These are phyloP conservation scores for Hoplostethus atlanticus DNA, from an alignment of 2,797 vertebrate species.

Conservation along the genomic window DNA sequence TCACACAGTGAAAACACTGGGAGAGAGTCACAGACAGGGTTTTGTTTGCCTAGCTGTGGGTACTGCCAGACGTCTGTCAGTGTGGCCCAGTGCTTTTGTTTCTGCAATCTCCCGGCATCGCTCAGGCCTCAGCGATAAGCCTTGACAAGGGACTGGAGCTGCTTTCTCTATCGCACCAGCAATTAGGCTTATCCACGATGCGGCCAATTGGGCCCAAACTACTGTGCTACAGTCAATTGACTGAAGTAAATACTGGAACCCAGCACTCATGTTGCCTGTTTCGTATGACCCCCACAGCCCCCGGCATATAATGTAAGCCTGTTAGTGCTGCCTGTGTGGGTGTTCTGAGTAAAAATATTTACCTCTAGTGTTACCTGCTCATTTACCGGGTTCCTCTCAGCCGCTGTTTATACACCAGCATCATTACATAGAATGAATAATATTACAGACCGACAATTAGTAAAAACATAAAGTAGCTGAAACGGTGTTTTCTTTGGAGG, in stretches of 20 bases:
- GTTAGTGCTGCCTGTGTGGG: conserved; percentile 24
- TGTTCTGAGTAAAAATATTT: conserved; percentile 61
- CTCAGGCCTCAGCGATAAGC: conserved; percentile 71
- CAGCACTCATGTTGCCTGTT: conserved; percentile 46
- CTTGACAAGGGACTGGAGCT: conserved; percentile 63
- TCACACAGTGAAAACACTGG: conserved; percentile 51
- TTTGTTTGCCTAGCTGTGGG: conserved; percentile 66
- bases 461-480: conserved; percentile 27
- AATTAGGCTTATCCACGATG: conserved; percentile 80
- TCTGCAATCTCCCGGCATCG: conserved; percentile 75
- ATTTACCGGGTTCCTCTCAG: conserved; percentile 57
- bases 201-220: conserved; percentile 74
- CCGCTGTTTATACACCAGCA: conserved; percentile 53
- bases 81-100: conserved; percentile 64
- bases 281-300: conserved; percentile 57
- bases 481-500: conserved; percentile 49
- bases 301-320: conserved; percentile 36
- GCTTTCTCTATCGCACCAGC: conserved; percentile 74
- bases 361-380: conserved; percentile 51
- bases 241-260: conserved; percentile 68
- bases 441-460: conserved; percentile 40
- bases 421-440: conserved; percentile 49
- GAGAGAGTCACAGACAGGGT: conserved; percentile 57
- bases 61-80: conserved; percentile 80
- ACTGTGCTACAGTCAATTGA: conserved; percentile 72